These are phyloP conservation scores for Carassius gibelio DNA, from an alignment of 2,113 vertebrate species.

Conservation along the genomic window DNA sequence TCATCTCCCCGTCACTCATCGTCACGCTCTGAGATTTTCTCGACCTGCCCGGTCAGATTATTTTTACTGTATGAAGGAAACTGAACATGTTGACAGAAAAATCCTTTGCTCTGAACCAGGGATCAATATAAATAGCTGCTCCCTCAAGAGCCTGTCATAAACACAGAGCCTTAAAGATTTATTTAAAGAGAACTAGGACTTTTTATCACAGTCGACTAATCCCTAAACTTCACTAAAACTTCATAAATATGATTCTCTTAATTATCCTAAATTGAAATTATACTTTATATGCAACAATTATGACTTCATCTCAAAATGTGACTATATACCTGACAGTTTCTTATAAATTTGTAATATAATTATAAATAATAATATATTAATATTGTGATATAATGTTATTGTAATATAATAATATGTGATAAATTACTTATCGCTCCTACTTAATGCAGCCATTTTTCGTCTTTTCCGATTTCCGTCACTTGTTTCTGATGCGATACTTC, in stretches of 20 bases:
- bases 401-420: too few species aligned
- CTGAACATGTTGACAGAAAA: constrained; percentile 31
- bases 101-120: constrained; percentile 28
- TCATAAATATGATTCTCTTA: background rate
- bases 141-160: constrained; percentile 22
- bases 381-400: too few species aligned
- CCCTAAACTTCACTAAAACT: background rate
- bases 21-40: constrained; percentile 1
- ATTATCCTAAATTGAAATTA: background rate
- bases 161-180: constrained; percentile 16
- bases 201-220: background rate
- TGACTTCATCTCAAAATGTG: background rate
- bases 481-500: too few species aligned
- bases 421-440: too few species aligned
- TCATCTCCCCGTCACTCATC: background rate
- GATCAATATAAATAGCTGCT: constrained; percentile 33
- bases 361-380: too few species aligned
- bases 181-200: background rate
- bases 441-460: too few species aligned
- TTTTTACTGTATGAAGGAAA: constrained; percentile 37
- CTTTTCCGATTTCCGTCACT: too few species aligned
- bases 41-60: constrained; percentile 26
- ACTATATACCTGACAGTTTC: background rate
- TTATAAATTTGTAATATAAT: background rate
- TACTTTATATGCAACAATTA: background rate